phyloP scores from a whole-genome alignment of 2,797 vertebrate species.

The Gouania willdenowi region DNA sequence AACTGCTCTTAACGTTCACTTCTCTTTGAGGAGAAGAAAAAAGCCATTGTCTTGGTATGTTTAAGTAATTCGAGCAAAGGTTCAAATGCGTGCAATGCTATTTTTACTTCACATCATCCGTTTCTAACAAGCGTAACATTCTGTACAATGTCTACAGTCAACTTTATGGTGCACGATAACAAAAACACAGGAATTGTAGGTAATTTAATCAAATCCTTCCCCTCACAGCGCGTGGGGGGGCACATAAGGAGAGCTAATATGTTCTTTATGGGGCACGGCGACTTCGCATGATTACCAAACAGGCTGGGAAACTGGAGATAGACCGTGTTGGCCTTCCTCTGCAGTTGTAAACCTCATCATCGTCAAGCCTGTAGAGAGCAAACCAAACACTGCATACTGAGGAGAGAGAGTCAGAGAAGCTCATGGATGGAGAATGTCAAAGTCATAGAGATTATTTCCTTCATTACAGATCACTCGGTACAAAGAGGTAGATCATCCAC shows the following conservation, averaged over 20 bases:
- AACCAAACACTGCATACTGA: background rate
- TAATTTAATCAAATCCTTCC: conserved; percentile 51
- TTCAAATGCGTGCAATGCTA: background rate
- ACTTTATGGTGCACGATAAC: conserved; percentile 36
- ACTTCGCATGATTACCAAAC: conserved; percentile 35
- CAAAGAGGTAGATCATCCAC: no score
- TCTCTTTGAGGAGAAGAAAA: background rate
- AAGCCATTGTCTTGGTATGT: background rate
- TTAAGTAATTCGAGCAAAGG: background rate
- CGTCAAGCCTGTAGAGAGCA: background rate
- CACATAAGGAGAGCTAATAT: conserved; percentile 22
- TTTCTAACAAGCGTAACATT: conserved; percentile 17
- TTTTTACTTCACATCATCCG: conserved; percentile 12
- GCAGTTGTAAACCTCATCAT: conserved; percentile 16
- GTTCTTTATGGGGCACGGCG: conserved; percentile 48
- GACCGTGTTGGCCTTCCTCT: conserved; percentile 38
- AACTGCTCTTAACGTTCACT: no score
- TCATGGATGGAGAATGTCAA: no score
- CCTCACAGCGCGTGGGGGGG: conserved; percentile 1
- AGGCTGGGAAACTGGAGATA: conserved; percentile 52
- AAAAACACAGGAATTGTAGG: conserved; percentile 37
- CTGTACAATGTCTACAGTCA: conserved; percentile 18
- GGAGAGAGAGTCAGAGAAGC: no score
- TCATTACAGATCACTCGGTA: no score
- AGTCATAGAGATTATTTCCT: no score